A percentile compares a stretch with the other conserved stretches of the same genome.
Evolutionary conservation across 2,797 vertebrate species (phyloP).

Genomic region (Gambusia yucatana): DNA sequence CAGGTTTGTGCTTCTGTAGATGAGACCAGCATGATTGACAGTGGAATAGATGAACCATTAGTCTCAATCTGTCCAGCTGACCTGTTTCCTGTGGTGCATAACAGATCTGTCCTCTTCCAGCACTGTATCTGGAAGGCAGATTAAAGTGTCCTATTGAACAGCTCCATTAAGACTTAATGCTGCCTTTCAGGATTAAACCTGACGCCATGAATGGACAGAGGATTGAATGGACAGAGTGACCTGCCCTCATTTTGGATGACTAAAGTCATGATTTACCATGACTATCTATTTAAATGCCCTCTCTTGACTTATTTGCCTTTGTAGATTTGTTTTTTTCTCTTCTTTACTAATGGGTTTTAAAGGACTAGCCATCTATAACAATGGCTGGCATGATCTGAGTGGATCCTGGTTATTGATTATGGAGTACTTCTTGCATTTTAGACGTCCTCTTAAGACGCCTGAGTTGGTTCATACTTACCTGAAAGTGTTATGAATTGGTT

Average conservation of each 20-base stretch:
- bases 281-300: neutral
- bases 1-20: neutral
- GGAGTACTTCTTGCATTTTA: neutral
- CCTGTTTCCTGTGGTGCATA: slow-evolving; percentile 48
- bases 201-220: slow-evolving; percentile 12
- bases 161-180: slow-evolving; percentile 59
- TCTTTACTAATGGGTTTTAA: neutral
- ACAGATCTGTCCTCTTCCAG: slow-evolving; percentile 21
- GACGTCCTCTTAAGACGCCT: neutral
- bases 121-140: slow-evolving; percentile 16
- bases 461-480: neutral
- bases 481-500: neutral
- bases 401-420: neutral
- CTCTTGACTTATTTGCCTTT: neutral
- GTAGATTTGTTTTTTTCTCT: neutral
- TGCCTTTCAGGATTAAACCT: slow-evolving; percentile 44
- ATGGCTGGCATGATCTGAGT: neutral
- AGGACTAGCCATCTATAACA: neutral
- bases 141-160: slow-evolving; percentile 41
- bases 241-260: neutral
- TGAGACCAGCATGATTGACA: neutral
- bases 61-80: slow-evolving; percentile 39
- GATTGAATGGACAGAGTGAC: slow-evolving; percentile 13
- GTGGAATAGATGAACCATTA: slow-evolving; percentile 15
- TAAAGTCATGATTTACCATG: slow-evolving; percentile 14